phyloP scores from a whole-genome alignment of 2,888 invertebrate genomes.

The Phengaris alcon region DNA sequence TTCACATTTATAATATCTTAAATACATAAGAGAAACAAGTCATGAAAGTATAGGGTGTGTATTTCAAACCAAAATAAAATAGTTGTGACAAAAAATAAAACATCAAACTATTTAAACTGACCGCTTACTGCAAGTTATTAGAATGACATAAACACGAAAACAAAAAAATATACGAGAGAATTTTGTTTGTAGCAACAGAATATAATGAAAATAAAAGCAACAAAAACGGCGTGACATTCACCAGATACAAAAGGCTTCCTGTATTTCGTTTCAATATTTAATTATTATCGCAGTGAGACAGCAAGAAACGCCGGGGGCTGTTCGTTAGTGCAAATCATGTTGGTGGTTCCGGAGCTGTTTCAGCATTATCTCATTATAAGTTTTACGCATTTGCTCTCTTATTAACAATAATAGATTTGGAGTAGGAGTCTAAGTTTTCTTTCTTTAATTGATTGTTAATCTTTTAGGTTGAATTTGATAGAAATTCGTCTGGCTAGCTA shows the following conservation, averaged over 20 bases:
- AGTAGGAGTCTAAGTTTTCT: not conserved
- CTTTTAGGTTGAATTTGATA: not conserved
- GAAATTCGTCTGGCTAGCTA: too few species aligned
- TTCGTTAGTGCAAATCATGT: conserved; percentile 34
- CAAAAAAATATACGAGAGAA: not conserved
- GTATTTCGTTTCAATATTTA: conserved; percentile 36
- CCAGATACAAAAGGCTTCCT: conserved; percentile 31
- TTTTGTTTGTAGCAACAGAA: not conserved
- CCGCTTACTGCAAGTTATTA: too few species aligned
- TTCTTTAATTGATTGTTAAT: conserved; percentile 12
- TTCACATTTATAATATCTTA: too few species aligned
- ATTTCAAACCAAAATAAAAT: too few species aligned
- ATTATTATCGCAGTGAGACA: conserved; percentile 34
- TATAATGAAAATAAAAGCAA: conserved; percentile 21
- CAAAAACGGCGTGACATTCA: conserved; percentile 25
- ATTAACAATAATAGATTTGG: not conserved
- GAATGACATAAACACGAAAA: not conserved
- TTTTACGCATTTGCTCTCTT: not conserved
- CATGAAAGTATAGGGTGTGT: too few species aligned
- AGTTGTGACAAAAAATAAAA: too few species aligned
- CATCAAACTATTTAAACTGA: too few species aligned
- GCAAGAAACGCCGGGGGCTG: conserved; percentile 32
- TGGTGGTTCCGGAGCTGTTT: conserved; percentile 25
- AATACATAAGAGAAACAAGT: too few species aligned
- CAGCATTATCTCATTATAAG: conserved; percentile 11